These are phyloP conservation scores for Mugil cephalus DNA, from an alignment of 2,113 vertebrate species.

Conservation along the genomic window DNA sequence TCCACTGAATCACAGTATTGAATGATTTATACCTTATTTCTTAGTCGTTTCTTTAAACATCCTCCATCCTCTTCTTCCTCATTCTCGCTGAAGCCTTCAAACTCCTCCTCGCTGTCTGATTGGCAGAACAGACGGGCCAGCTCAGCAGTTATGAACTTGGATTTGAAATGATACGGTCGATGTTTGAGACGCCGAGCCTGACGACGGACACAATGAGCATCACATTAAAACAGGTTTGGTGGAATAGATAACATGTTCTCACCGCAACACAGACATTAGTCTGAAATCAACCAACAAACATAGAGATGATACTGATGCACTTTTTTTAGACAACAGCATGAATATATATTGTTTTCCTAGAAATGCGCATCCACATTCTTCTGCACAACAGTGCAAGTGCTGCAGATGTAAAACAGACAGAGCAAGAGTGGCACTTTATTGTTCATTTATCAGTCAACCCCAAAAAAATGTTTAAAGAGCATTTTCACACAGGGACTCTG, in stretches of 20 bases:
- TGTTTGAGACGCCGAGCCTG: slow-evolving; percentile 78
- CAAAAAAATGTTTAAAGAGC: too few species aligned
- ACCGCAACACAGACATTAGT: not conserved
- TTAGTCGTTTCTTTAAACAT: slow-evolving; percentile 54
- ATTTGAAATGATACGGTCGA: slow-evolving; percentile 54
- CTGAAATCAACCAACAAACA: not conserved
- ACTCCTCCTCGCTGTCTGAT: slow-evolving; percentile 91
- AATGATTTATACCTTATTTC: slow-evolving; percentile 62
- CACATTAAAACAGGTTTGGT: not conserved
- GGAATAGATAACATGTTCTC: not conserved
- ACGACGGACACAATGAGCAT: slow-evolving; percentile 16
- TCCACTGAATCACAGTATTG: not conserved
- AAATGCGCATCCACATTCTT: not conserved
- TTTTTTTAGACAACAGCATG: not conserved
- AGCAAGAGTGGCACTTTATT: too few species aligned
- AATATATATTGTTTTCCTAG: not conserved
- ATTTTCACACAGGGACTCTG: too few species aligned
- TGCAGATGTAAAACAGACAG: not conserved
- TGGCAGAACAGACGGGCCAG: slow-evolving; percentile 91
- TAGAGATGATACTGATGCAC: not conserved
- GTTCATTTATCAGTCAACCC: too few species aligned
- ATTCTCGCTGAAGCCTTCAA: slow-evolving; percentile 88
- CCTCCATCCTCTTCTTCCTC: slow-evolving; percentile 69
- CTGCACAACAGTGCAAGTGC: not conserved
- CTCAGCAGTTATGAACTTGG: slow-evolving; percentile 88